Conservation (phyloP, 2,888 invertebrate genomes). For the Dicyrtoma fusca region DNA sequence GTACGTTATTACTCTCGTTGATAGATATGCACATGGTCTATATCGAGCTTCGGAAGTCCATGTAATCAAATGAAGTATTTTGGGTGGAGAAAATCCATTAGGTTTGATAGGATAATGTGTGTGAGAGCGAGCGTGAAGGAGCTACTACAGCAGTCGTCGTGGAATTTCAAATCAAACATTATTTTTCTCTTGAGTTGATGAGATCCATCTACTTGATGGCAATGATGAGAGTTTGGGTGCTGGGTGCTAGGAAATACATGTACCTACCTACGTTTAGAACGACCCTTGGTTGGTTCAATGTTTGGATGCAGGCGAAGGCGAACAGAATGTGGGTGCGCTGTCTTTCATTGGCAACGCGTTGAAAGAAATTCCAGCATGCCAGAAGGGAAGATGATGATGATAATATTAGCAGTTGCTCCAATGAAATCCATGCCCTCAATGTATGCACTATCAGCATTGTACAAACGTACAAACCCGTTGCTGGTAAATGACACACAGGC, state of each 20-base stretch:
- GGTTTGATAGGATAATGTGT: constrained; percentile 9
- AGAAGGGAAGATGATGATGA: not conserved
- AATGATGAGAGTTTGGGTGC: not conserved
- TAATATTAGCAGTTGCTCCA: not conserved
- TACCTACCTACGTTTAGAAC: not conserved
- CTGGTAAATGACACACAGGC: too few relatives aligned
- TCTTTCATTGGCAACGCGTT: not conserved
- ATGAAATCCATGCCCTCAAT: too few relatives aligned
- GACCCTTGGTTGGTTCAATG: too few relatives aligned
- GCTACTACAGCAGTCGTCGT: constrained; percentile 10
- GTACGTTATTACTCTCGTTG: too few relatives aligned
- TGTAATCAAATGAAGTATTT: constrained; percentile 33
- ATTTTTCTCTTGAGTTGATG: constrained; percentile 33
- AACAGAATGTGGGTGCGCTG: too few relatives aligned
- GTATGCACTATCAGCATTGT: too few relatives aligned
- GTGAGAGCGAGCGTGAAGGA: constrained; percentile 15
- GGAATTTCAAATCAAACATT: constrained; percentile 38
- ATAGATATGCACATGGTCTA: too few relatives aligned
- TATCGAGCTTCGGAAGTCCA: not conserved
- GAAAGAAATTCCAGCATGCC: not conserved
- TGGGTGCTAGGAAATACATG: not conserved
- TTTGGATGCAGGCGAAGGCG: too few relatives aligned
- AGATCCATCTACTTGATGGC: constrained; percentile 36
- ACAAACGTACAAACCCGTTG: too few relatives aligned
- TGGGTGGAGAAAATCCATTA: constrained; percentile 29